Base-by-base conservation (phyloP, 2,888 invertebrate genomes). In the Gandaritis pyraliata region DNA sequence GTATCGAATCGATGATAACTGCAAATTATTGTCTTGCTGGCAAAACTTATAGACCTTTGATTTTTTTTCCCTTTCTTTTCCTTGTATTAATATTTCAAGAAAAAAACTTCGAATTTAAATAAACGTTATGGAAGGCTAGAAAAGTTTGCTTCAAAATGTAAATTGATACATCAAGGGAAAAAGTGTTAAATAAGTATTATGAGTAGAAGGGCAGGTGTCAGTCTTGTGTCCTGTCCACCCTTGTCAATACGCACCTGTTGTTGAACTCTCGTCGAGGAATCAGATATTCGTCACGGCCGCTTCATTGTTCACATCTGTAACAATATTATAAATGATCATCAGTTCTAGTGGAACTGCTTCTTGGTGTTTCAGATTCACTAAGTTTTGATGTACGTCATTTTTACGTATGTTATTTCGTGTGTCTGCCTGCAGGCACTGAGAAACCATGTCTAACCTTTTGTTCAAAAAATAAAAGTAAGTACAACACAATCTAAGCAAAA, bases 271-370 rank as follows among this genome's bases (percentile, higher is more conserved):
- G 74, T 66, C 61, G 65, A 62, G 71, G 63, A 61, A 71, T 69
- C 70, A 70, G 60, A 59, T 66, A 68, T 66, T 63, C 70, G 76
- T 81, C 81, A 84, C 75, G 80, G 84, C 66, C 58, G 73, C 72
- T 70, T 76, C 86, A 85, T 86, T 70, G 69, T 80, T 61, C 65
- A 58, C 50, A 79, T 77, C 84, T 84, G 84, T 51, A 78, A 82
- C 65, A 68, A 72, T 65, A 71, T 71, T 65, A 61, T 58, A 65
- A 65, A 29, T 16, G 13, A 39, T 55, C 8, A 39, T 55, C 8
- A 41, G 15, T 15, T 41, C 13, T 1, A 33, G 33, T 33, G 6
- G 11, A 33, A 33, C 33, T 33, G 33, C 33, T 33, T 33, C 33
- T 23, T 3, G 23, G 6, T 23, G 23, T 0, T 23, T 23, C 23